Evolutionary conservation across 1,140 invertebrate species (phyloP), one percentile per base, ranked within the genome.

Genomic region (Metopolophium dirhodum): DNA sequence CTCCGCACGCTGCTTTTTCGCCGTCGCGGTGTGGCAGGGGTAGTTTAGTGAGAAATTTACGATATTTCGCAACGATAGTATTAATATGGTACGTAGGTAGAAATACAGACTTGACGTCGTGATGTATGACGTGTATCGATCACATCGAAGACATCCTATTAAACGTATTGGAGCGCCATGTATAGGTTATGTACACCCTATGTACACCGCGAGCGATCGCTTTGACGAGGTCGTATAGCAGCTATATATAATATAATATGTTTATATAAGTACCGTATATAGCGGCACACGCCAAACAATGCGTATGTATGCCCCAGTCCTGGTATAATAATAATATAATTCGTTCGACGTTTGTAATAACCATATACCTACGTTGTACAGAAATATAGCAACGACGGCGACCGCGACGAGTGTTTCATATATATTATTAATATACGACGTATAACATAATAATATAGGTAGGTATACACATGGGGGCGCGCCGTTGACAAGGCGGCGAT

Each of bases 101-200:
- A 30, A 7, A 68, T n/a, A 68, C 61, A 68, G 61, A 30, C 26
- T 68, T 35, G 61, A n/a, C 61, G 61, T n/a, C n/a, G 61, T 77
- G 30, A 77, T 77, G 61, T n/a, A n/a, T 77, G 61, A 77, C 61
- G 61, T 77, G 61, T 77, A 77, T 35, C 61, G 61, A 77, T 77
- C 61, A 77, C 61, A 7, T 18, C 61, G 49, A 77, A 77, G 61
- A 77, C 30, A 35, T 14, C 4, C n/a, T n/a, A 77, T 77, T 30
- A 18, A 35, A 77, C 61, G 11, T 61, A 30, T 61, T 61, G 9
- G 26, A 61, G 57, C 57, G 8, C 26, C 57, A 9, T 9, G 26
- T 61, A 30, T 30, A 8, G 23, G 37, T 37, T 37, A 37, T 37
- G 37, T 37, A 37, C 2, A 37, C 37, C 37, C 37, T 30, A n/a